Percentiles rank a stretch among this genome's conserved stretches.
Conservation (phyloP, 30 jellyfish, hydroid and myxozoan genomes). For the Chrysaora quinquecirrha region DNA sequence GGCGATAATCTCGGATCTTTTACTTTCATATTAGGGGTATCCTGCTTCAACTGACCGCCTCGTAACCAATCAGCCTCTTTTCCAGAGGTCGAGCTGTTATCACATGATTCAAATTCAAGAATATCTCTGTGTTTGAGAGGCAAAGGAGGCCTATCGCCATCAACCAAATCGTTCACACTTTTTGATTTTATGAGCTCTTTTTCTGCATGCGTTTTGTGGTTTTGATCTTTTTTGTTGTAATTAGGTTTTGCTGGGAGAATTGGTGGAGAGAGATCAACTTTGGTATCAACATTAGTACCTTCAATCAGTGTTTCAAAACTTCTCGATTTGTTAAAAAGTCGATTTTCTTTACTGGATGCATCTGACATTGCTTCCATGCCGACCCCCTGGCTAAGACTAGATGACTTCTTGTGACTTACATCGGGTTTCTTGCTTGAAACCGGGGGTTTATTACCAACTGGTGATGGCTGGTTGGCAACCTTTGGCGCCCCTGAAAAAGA, state of each 20-base stretch:
- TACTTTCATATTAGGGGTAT: no score
- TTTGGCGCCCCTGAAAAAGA: neutral
- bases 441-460: neutral
- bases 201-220: neutral
- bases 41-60: neutral
- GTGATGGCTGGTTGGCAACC: neutral
- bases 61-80: neutral
- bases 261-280: neutral
- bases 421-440: neutral
- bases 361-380: neutral
- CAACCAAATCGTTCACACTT: neutral
- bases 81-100: neutral
- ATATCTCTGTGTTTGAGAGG: neutral
- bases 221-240: neutral
- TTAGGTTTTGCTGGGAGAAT: neutral
- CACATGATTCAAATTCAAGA: neutral
- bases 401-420: neutral
- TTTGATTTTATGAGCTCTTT: neutral
- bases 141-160: conserved; percentile 5
- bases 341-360: neutral
- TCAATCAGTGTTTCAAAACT: neutral
- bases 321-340: neutral
- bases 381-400: neutral
- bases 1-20: no score
- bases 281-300: neutral